Evolutionary conservation across 2,888 invertebrate genomes (phyloP).

Genomic region (Congeria kusceri): DNA sequence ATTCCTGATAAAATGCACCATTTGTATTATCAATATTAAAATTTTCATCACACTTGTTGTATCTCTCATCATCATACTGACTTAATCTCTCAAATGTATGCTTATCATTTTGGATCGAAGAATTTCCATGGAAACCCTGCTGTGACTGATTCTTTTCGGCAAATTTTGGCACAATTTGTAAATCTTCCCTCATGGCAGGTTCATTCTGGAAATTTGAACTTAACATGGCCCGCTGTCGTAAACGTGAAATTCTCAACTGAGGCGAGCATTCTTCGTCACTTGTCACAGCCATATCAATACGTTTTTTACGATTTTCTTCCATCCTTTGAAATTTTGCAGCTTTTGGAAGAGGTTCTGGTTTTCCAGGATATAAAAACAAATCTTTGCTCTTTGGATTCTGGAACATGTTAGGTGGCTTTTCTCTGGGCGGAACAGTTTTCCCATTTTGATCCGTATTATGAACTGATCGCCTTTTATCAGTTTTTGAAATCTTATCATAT

Average conservation of each 20-base stretch:
- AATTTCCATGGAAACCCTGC: slow-evolving; percentile 18
- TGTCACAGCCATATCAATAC: slow-evolving; percentile 78
- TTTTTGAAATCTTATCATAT: slow-evolving; percentile 65
- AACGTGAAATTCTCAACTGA: slow-evolving; percentile 75
- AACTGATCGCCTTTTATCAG: slow-evolving; percentile 69
- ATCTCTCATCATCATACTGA: slow-evolving; percentile 45
- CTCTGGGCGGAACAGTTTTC: slow-evolving; percentile 4
- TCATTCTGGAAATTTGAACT: slow-evolving; percentile 52
- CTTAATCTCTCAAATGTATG: slow-evolving; percentile 25
- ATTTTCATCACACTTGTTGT: slow-evolving; percentile 53
- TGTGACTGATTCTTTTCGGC: slow-evolving; percentile 16
- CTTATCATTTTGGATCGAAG: slow-evolving; percentile 8
- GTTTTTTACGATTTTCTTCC: slow-evolving; percentile 78
- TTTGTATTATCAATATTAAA: slow-evolving; percentile 40
- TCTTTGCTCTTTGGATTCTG: slow-evolving; percentile 57
- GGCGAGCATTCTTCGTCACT: slow-evolving; percentile 80
- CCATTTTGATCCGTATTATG: slow-evolving; percentile 57
- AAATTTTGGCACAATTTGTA: slow-evolving; percentile 36
- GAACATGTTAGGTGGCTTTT: slow-evolving; percentile 21
- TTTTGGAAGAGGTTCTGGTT: slow-evolving; percentile 58
- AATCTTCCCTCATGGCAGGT: slow-evolving; percentile 14
- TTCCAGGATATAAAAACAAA: slow-evolving; percentile 58
- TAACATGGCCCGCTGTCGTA: slow-evolving; percentile 76
- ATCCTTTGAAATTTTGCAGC: slow-evolving; percentile 75
- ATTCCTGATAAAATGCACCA: slow-evolving; percentile 25